Percentiles rank a stretch among this genome's conserved stretches.
Conservation (phyloP, 2,797 vertebrate genomes). For the Telmatherina bonti region DNA sequence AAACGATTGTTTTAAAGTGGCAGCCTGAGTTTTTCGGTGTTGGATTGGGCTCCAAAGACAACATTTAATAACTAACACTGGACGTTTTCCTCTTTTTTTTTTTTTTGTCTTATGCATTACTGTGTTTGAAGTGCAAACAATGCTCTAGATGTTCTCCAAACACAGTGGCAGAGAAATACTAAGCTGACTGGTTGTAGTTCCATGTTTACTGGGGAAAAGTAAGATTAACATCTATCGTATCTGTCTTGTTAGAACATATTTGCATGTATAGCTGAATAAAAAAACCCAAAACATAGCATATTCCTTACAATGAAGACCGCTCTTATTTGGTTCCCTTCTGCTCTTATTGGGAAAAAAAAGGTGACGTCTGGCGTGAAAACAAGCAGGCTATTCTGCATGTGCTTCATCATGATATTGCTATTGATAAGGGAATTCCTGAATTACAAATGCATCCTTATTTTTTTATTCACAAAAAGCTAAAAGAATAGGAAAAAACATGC, state of each 20-base stretch:
- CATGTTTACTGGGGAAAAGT: background rate
- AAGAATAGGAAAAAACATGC: no score
- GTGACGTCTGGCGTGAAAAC: background rate
- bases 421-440: background rate
- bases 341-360: background rate
- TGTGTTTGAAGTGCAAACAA: background rate
- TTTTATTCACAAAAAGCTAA: no score
- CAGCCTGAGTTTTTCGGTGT: conserved; percentile 24
- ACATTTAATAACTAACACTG: conserved; percentile 2
- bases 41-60: conserved; percentile 19
- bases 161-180: background rate
- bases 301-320: background rate
- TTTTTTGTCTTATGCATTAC: no score
- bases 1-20: conserved; percentile 55
- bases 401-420: background rate
- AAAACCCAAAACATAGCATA: background rate
- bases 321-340: background rate
- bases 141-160: background rate
- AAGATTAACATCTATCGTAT: background rate
- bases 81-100: background rate
- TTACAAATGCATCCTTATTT: no score
- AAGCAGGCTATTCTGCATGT: background rate
- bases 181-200: background rate
- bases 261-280: background rate
- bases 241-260: background rate